Percentiles rank a stretch among this genome's conserved stretches.
phyloP scores from a whole-genome alignment of 1,140 invertebrate genomes.

The Phymorhynchus buccinoides region DNA sequence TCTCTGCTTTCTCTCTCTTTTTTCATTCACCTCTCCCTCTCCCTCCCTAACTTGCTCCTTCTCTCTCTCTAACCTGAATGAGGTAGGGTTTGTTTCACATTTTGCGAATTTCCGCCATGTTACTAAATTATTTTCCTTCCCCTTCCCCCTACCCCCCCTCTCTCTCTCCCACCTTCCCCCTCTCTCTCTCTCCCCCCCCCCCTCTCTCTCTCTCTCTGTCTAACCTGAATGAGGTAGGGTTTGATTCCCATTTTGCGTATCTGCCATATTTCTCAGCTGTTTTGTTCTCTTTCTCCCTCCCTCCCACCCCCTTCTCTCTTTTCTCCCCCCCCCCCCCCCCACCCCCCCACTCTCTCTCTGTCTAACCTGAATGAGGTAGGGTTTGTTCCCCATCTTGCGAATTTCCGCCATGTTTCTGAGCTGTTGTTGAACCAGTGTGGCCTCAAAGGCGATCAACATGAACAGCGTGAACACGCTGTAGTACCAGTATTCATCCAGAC shows the following conservation, averaged over 20 bases:
- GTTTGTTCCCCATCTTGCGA: conserved; percentile 99
- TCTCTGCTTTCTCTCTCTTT: no score
- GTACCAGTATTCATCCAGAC: conserved; percentile 92
- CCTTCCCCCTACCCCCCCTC: no score
- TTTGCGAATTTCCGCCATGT: conserved; percentile 99
- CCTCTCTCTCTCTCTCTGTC: no score
- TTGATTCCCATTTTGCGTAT: conserved; percentile 99
- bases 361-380: conserved; percentile 86
- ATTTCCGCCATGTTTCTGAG: conserved; percentile 99
- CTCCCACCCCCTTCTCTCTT: no score
- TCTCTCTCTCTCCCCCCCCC: no score
- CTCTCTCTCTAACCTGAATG: conserved; percentile 83
- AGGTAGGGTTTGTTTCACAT: conserved; percentile 98
- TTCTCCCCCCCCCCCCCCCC: no score
- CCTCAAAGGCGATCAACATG: conserved; percentile 98
- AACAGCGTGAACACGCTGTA: conserved; percentile 97
- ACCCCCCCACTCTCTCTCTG: background rate
- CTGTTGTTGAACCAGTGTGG: conserved; percentile 98
- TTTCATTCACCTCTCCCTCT: no score
- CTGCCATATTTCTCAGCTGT: conserved; percentile 97
- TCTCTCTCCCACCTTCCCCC: no score
- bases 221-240: conserved; percentile 89
- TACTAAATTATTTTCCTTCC: conserved; percentile 95
- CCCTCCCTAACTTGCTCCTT: no score
- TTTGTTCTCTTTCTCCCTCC: no score